phyloP scores from a whole-genome alignment of 2,113 vertebrate genomes.

The Fregetta grallaria region DNA sequence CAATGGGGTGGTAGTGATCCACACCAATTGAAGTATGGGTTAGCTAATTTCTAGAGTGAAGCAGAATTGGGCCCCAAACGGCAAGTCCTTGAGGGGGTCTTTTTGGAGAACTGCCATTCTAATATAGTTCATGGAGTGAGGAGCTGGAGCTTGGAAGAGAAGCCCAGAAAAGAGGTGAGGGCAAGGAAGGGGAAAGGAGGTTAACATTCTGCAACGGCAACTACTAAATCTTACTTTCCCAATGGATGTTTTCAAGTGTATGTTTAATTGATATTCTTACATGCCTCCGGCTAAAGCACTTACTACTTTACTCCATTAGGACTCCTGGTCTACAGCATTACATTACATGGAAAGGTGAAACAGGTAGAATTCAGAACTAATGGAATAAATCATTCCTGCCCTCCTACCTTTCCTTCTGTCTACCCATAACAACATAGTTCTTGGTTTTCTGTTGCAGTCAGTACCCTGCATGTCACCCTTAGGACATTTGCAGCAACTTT shows the following conservation, averaged over 20 bases:
- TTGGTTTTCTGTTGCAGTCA: not conserved
- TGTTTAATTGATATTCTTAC: conserved; percentile 32
- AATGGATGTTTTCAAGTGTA: conserved; percentile 11
- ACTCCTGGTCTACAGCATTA: not conserved
- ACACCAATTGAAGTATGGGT: not conserved
- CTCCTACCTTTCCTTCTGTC: not conserved
- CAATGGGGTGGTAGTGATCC: not conserved
- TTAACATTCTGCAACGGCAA: not conserved
- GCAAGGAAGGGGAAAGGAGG: not conserved
- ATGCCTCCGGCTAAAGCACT: not conserved
- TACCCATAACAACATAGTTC: not conserved
- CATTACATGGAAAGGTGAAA: not conserved
- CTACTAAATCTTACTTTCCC: conserved; percentile 21
- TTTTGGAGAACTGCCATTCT: not conserved
- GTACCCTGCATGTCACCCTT: not conserved
- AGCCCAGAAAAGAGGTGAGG: not conserved
- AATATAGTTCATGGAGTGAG: not conserved
- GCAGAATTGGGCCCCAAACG: not conserved
- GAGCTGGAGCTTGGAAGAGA: not conserved
- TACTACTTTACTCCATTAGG: conserved; percentile 2
- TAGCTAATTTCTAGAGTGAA: not conserved
- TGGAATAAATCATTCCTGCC: not conserved
- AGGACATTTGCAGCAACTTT: not conserved
- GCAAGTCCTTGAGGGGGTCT: not conserved
- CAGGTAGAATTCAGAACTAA: not conserved